Percentiles rank a stretch among this genome's conserved stretches.
Conservation (phyloP, 2,113 vertebrate genomes). For the Tenrec ecaudatus region DNA sequence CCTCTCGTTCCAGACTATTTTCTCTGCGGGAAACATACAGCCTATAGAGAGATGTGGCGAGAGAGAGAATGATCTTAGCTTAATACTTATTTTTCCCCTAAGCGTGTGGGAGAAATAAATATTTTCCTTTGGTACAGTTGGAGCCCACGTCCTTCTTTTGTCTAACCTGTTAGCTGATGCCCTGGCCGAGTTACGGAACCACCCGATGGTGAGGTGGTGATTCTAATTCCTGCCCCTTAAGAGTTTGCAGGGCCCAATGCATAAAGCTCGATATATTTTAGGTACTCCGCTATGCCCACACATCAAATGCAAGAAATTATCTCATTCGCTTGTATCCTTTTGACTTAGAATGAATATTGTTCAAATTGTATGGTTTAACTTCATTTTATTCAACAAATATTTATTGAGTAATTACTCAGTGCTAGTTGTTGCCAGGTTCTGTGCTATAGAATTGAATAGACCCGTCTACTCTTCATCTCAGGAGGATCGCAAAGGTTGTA, state of each 20-base stretch:
- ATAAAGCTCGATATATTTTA: neutral
- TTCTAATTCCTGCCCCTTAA: neutral
- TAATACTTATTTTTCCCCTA: neutral
- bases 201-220: neutral
- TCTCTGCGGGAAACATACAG: neutral
- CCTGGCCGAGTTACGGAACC: neutral
- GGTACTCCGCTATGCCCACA: neutral
- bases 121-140: neutral
- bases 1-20: neutral
- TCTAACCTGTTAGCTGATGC: neutral
- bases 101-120: neutral
- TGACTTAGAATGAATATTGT: neutral
- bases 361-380: neutral
- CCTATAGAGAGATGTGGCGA: neutral
- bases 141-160: neutral
- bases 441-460: constrained; percentile 5
- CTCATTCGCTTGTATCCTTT: neutral
- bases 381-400: neutral
- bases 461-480: neutral
- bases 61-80: neutral
- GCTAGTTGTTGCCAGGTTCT: neutral
- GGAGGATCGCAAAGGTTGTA: neutral
- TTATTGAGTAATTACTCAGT: neutral
- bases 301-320: neutral
- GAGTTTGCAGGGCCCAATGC: neutral